phyloP scores from a whole-genome alignment of 2,113 vertebrate species.

The Cettia cetti region DNA sequence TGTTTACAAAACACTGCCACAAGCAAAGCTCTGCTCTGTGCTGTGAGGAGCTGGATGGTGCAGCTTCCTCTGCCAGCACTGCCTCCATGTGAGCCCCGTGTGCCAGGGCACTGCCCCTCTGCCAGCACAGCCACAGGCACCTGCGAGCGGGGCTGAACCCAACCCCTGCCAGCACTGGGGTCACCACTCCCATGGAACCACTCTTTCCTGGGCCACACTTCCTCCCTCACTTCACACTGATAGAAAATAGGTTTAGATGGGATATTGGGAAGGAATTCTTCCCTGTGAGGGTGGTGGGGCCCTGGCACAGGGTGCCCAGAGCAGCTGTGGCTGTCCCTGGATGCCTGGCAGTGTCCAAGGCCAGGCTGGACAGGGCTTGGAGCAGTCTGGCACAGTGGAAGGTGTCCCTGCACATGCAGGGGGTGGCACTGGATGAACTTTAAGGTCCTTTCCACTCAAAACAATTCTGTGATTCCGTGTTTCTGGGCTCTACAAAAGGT shows the following conservation, averaged over 20 bases:
- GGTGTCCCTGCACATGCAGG: no score
- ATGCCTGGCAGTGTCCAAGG: neutral
- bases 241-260: rapidly evolving
- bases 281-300: neutral
- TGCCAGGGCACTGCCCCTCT: neutral
- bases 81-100: neutral
- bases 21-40: neutral
- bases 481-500: neutral
- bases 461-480: neutral
- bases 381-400: rapidly evolving
- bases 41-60: neutral
- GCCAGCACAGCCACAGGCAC: neutral
- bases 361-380: rapidly evolving
- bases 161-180: neutral
- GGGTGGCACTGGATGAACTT: rapidly evolving
- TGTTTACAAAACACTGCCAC: no score
- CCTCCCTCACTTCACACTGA: neutral
- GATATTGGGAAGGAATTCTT: rapidly evolving
- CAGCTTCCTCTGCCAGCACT: neutral
- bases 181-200: neutral
- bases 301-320: neutral
- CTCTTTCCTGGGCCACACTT: neutral
- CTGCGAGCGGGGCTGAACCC: no score
- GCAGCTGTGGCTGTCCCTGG: neutral
- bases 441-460: no score